Evolutionary conservation across 2,888 invertebrate species (phyloP).

Genomic region (Synanthedon vespiformis): DNA sequence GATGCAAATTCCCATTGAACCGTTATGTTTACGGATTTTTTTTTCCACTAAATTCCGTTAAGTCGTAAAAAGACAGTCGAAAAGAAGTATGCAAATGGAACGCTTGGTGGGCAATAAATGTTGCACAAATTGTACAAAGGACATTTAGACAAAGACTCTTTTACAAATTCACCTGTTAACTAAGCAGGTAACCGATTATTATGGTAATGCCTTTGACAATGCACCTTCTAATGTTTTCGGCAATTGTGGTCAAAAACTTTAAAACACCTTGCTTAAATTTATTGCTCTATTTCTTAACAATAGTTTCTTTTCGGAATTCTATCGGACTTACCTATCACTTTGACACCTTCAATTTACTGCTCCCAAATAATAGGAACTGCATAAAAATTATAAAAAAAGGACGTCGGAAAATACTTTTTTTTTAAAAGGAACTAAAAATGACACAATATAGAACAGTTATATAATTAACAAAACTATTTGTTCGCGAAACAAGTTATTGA

Average conservation of each 20-base stretch:
- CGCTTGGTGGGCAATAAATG: slow-evolving; percentile 17
- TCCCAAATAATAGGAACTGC: slow-evolving; percentile 10
- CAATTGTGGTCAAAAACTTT: slow-evolving; percentile 56
- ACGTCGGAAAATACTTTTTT: not conserved
- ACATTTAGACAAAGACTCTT: slow-evolving; percentile 32
- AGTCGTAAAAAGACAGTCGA: slow-evolving; percentile 30
- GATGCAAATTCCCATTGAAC: slow-evolving; percentile 43
- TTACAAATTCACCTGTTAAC: slow-evolving; percentile 53
- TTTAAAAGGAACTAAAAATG: not conserved
- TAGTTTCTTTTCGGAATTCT: slow-evolving; percentile 63
- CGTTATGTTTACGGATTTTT: slow-evolving; percentile 61
- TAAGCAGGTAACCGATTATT: slow-evolving; percentile 63
- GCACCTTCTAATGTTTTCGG: slow-evolving; percentile 55
- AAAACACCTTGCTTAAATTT: slow-evolving; percentile 66
- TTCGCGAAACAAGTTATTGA: slow-evolving; percentile 57
- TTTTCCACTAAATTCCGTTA: slow-evolving; percentile 40
- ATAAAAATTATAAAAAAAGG: not conserved
- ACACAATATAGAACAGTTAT: not conserved
- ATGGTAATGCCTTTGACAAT: slow-evolving; percentile 58
- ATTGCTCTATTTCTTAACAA: slow-evolving; percentile 61
- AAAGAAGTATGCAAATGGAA: slow-evolving; percentile 32
- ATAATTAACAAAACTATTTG: slow-evolving; percentile 53
- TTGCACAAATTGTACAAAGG: slow-evolving; percentile 51
- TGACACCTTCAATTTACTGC: slow-evolving; percentile 49
- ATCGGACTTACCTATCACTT: slow-evolving; percentile 58